Evolutionary conservation across 2,888 invertebrate species (phyloP).

Genomic region (Papilio demoleus): DNA sequence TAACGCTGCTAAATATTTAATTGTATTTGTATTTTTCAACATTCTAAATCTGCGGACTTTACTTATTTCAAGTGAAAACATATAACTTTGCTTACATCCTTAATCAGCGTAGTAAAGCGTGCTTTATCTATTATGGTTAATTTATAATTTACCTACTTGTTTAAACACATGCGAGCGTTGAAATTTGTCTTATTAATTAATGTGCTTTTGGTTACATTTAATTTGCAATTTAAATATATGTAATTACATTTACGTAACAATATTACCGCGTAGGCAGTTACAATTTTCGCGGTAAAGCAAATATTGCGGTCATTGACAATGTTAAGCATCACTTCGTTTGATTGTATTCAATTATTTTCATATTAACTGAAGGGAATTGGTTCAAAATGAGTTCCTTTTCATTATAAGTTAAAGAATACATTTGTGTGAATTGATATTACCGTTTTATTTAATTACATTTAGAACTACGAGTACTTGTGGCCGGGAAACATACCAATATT

Average conservation of each 20-base stretch:
- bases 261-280: not conserved
- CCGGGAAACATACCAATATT: no score
- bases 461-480: no score
- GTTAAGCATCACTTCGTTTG: slow-evolving; percentile 9
- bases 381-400: not conserved
- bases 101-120: not conserved
- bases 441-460: no score
- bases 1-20: no score
- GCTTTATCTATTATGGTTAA: not conserved
- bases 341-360: not conserved
- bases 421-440: no score
- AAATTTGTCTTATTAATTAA: not conserved
- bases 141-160: not conserved
- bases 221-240: slow-evolving; percentile 9
- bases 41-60: no score
- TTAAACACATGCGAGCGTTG: not conserved
- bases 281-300: not conserved
- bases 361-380: not conserved
- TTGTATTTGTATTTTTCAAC: no score
- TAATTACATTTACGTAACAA: slow-evolving; percentile 7
- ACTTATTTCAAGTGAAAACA: no score
- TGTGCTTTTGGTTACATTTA: slow-evolving; percentile 6
- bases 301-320: slow-evolving; percentile 6
- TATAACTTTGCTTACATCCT: no score
- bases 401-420: no score